Base-by-base conservation (phyloP, 2,113 vertebrate species). In the Sakesphorus luctuosus region DNA sequence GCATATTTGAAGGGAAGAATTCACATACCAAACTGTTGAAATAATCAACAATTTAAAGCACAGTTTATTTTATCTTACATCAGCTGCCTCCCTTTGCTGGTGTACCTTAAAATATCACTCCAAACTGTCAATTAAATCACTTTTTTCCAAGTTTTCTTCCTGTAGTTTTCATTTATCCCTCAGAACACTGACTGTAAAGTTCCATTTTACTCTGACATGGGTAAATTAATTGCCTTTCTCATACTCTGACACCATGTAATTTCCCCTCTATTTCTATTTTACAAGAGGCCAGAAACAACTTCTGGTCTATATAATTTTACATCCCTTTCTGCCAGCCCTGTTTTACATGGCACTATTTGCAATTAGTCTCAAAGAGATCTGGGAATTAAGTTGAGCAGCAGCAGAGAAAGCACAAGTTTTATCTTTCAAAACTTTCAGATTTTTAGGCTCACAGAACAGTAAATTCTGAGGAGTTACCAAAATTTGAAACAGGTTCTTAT, bases 21-120 rank as follows among this genome's bases (percentile, higher is more conserved):
- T 89, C 49, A 78, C 93, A 96, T 96, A 89, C 95, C 93, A 89
- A 91, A 89, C 49, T 55, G 63, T 3, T 96, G 91, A 97, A 93
- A 78, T 73, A 94, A 92, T 35, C 74, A 58, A 53, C 74, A 69
- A 35, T 58, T 82, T 87, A 78, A 92, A 92, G 88, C 67, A 58
- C 29, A 25, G 71, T 82, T 92, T 92, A 78, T 87, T 87, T 91
- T 78, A 84, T 91, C 93, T 78, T 74, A 28, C 49, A 84, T 36
- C 7, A 11, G 29, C 80, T 59, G 71, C 23, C 40, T 84, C 49
- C 18, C 35, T 53, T 59, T 84, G 61, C 15, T 59, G 52, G 18
- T 4, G 5, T 40, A 23, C 50, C 59, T 83, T 78, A 93, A 94
- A 87, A 65, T 36, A 91, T 9, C 44, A 20, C 11, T n/a, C 29